Evolutionary conservation across 92 coral and sea anemone genomes (phyloP).

Genomic region (Anthopleura xanthogrammica): DNA sequence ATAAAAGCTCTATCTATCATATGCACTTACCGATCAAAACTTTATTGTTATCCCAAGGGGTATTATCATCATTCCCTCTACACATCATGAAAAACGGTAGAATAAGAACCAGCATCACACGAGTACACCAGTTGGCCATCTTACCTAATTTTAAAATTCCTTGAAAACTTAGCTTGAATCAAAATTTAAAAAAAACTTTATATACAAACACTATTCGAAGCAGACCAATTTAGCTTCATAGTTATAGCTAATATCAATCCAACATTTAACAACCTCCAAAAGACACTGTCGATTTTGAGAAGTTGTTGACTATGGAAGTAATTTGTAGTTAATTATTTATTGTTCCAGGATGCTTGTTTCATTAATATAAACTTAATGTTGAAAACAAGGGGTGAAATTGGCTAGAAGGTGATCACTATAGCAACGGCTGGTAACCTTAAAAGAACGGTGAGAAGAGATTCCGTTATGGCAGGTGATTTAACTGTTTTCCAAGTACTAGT

Average conservation of each 20-base stretch:
- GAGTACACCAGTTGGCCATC: background rate
- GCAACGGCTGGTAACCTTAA: background rate
- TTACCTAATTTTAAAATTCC: background rate
- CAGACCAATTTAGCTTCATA: no score
- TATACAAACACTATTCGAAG: no score
- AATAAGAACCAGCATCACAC: background rate
- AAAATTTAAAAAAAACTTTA: no score
- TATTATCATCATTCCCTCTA: background rate
- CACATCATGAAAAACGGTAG: background rate
- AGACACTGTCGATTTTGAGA: background rate
- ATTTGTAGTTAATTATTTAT: background rate
- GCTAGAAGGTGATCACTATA: background rate
- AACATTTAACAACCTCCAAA: no score
- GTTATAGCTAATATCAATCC: no score
- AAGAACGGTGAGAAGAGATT: background rate
- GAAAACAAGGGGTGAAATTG: background rate
- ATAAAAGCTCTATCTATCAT: background rate
- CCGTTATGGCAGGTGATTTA: no score
- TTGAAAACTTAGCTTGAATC: background rate
- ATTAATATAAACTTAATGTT: background rate
- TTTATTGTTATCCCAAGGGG: background rate
- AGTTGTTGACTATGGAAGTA: background rate
- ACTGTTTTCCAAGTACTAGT: no score
- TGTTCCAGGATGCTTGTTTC: background rate
- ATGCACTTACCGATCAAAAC: background rate